A percentile compares a stretch with the other conserved stretches of the same genome.
phyloP scores from a whole-genome alignment of 1,140 invertebrate species.

The Leptinotarsa lineolata region DNA sequence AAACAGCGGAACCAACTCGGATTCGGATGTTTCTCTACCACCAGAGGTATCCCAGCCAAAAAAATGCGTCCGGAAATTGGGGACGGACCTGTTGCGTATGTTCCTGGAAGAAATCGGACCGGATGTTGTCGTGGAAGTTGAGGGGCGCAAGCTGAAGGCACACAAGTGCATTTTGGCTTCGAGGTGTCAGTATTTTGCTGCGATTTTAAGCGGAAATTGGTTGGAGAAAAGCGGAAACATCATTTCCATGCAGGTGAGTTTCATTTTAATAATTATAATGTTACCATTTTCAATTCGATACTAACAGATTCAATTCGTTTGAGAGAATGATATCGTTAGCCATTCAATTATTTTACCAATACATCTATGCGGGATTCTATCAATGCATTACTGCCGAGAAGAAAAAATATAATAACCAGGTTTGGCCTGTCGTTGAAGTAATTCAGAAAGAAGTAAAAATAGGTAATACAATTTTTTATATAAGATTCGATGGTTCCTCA shows the following conservation, averaged over 20 bases:
- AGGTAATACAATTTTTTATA: too few species aligned
- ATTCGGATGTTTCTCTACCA: conserved; percentile 31
- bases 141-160: conserved; percentile 76
- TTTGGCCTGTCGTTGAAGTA: not conserved
- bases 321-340: too few species aligned
- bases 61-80: conserved; percentile 64
- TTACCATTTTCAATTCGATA: too few species aligned
- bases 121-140: conserved; percentile 81
- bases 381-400: not conserved
- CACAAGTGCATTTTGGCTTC: conserved; percentile 90
- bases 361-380: not conserved
- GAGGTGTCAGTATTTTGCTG: conserved; percentile 88
- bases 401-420: not conserved
- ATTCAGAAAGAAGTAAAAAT: too few species aligned
- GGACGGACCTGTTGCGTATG: conserved; percentile 85
- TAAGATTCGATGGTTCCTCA: too few species aligned
- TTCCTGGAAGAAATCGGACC: conserved; percentile 81
- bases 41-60: conserved; percentile 50
- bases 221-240: conserved; percentile 78
- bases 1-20: conserved; percentile 35
- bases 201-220: conserved; percentile 83
- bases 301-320: too few species aligned
- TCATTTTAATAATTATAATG: not conserved
- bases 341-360: too few species aligned
- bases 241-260: conserved; percentile 62